Base-by-base conservation (phyloP, 2,888 invertebrate genomes). In the Amphipoea oculea region DNA sequence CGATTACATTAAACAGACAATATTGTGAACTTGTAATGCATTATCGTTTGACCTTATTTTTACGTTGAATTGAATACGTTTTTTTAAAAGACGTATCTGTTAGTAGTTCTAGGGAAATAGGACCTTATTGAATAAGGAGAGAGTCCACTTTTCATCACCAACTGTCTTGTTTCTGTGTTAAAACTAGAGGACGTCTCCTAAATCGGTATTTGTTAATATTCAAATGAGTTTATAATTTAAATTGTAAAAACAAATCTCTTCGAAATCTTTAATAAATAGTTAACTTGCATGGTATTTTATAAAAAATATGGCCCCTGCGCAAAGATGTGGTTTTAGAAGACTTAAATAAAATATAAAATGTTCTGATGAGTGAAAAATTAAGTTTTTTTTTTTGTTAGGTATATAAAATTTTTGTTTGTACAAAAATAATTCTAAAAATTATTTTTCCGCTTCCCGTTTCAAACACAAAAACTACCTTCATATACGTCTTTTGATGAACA, bases 1-100 rank as follows among this genome's bases (percentile, higher is more conserved):
- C 92, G 93, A 94, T 94, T 95, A 96, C 93, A 94, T 92, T 92
- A 92, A 91, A 94, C 93, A 94, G 92, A 95, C 92, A 92, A 88
- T 87, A 86, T 86, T 87, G 93, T 95, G 94, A 95, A 94, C 92
- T 94, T 94, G 93, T 93, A 92, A 95, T 93, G 94, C 93, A 90
- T 92, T 92, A 91, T 88, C 90, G 91, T 91, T 91, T 91, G 92
- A 93, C 90, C 92, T 93, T 93, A 94, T 86, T 90, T 89, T 90
- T 89, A 91, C 89, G 88, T 82, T 90, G 81, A 89, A 78, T 78
- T 48, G 5, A 40, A 85, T 76, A 74, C 73, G 69, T 89, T 84
- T 86, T 84, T 45, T 2, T 68, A 89, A 92, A 93, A 93, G 93
- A 94, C 94, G 92, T 94, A 92, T 92, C 88, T 93, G 93, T 88